Percentiles rank a stretch among this genome's conserved stretches.
phyloP scores from a whole-genome alignment of 2,113 vertebrate species.

The Gambusia holbrooki region DNA sequence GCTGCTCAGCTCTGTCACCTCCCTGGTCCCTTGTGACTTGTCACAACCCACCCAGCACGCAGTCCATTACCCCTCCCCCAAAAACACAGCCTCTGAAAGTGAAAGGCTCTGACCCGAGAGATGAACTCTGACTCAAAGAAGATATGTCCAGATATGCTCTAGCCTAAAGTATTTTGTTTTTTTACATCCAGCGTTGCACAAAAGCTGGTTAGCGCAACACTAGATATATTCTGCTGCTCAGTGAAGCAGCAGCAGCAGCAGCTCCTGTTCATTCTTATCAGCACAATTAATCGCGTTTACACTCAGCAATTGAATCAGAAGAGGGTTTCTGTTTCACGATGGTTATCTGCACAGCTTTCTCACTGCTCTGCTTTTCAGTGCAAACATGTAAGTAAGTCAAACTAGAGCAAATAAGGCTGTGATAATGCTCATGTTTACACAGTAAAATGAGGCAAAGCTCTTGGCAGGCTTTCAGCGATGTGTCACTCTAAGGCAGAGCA shows the following conservation, averaged over 20 bases:
- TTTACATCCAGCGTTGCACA: background rate
- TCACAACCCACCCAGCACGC: slow-evolving; percentile 36
- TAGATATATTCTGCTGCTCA: background rate
- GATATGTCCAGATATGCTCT: background rate
- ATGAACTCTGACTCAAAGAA: background rate
- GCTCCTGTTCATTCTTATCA: slow-evolving; percentile 28
- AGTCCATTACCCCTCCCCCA: slow-evolving; percentile 26
- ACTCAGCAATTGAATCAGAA: slow-evolving; percentile 30
- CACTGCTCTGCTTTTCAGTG: slow-evolving; percentile 2
- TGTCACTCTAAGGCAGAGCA: slow-evolving; percentile 26
- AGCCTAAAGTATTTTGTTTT: background rate
- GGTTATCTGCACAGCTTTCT: slow-evolving; percentile 30
- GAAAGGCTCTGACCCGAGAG: slow-evolving; percentile 8
- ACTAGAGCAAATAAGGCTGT: slow-evolving; percentile 48
- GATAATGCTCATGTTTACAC: slow-evolving; percentile 47
- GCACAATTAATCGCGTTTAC: slow-evolving; percentile 21
- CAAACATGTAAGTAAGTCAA: slow-evolving; percentile 11
- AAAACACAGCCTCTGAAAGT: slow-evolving; percentile 12
- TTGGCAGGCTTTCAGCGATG: slow-evolving; percentile 51
- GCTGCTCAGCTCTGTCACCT: slow-evolving; percentile 57
- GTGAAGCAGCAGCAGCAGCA: slow-evolving; percentile 25
- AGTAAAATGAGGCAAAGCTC: slow-evolving; percentile 32
- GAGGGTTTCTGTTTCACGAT: slow-evolving; percentile 15
- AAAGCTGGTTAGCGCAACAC: no score
- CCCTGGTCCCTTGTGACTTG: slow-evolving; percentile 61